Evolutionary conservation across 2,888 invertebrate species (phyloP).

Genomic region (Drosophila fungiperda): DNA sequence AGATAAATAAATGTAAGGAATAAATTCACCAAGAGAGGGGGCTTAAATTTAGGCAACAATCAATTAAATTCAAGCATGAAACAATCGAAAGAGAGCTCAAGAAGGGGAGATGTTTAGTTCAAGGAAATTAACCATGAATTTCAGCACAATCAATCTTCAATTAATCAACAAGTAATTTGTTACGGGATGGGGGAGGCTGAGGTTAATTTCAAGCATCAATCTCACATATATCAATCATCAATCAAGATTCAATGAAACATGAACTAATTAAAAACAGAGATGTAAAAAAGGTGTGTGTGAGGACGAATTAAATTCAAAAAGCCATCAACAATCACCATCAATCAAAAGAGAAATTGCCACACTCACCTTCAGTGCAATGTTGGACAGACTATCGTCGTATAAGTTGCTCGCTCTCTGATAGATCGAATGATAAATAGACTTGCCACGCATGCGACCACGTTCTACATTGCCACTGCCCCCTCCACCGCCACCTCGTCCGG

Average conservation of each 20-base stretch:
- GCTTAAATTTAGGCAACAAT: background rate
- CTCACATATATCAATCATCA: background rate
- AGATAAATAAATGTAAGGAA: background rate
- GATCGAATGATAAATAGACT: constrained; percentile 81
- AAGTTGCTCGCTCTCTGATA: constrained; percentile 82
- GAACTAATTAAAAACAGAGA: background rate
- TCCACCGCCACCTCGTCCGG: constrained; percentile 82
- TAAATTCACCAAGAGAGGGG: background rate
- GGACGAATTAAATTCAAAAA: background rate
- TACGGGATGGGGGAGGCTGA: background rate
- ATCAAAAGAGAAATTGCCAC: background rate
- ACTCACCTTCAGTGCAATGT: constrained; percentile 66
- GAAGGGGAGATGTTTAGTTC: background rate
- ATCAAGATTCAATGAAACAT: background rate
- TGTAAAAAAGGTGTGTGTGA: too few relatives aligned
- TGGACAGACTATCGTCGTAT: constrained; percentile 81
- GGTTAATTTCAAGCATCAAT: background rate
- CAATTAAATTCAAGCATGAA: background rate
- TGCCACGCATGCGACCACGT: constrained; percentile 84
- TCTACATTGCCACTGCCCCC: constrained; percentile 86
- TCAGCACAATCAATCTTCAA: background rate
- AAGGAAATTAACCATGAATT: background rate
- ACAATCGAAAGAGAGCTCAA: background rate
- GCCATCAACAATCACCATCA: background rate
- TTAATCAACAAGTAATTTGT: background rate